phyloP scores from a whole-genome alignment of 2,888 invertebrate species.

The Mactromeris polynyma region DNA sequence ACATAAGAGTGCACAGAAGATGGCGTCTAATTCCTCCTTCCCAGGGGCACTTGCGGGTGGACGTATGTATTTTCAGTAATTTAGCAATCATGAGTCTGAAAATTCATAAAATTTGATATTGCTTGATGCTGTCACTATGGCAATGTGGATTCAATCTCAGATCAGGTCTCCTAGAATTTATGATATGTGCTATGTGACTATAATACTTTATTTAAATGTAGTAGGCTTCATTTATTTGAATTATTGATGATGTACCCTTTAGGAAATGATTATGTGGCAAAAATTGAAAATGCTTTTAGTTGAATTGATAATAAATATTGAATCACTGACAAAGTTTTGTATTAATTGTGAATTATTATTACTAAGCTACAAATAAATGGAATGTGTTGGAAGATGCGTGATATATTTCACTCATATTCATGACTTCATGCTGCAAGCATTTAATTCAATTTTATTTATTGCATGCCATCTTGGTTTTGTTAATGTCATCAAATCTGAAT shows the following conservation, averaged over 20 bases:
- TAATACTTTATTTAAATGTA: background rate
- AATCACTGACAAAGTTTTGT: background rate
- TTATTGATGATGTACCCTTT: background rate
- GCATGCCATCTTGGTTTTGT: too few relatives aligned
- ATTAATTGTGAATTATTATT: background rate
- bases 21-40: conserved; percentile 78
- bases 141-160: too few relatives aligned
- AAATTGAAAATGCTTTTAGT: background rate
- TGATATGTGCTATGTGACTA: too few relatives aligned
- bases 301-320: background rate
- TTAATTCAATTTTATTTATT: too few relatives aligned
- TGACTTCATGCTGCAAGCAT: too few relatives aligned
- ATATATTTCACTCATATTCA: background rate
- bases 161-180: too few relatives aligned
- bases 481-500: too few relatives aligned
- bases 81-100: too few relatives aligned
- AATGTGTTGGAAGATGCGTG: background rate
- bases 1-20: conserved; percentile 76
- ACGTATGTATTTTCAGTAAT: conserved; percentile 37
- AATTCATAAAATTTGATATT: too few relatives aligned
- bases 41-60: conserved; percentile 80
- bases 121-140: too few relatives aligned
- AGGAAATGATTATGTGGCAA: background rate
- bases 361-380: background rate
- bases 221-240: background rate